Base-by-base conservation (phyloP, 2,888 invertebrate genomes). In the Scelioninae gen. 1 region DNA sequence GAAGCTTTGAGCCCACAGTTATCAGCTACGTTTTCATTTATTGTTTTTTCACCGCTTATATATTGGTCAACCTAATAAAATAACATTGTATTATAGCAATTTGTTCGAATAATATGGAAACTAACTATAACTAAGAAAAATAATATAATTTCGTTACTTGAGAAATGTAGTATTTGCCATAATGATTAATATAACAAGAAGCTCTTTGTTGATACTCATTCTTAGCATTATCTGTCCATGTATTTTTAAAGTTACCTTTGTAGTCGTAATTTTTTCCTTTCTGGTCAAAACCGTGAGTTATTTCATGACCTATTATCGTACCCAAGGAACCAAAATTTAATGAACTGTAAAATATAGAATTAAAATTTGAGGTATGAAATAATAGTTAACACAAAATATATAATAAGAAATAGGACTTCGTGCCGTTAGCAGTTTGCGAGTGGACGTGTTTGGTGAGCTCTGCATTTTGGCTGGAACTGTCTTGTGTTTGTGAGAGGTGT, bases 181-280 rank as follows among this genome's bases (percentile, higher is more conserved):
- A 98, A 90, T 98, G 98, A 40, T 96, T 94, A n/a, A 98, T 93
- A 89, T 98, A 97, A 90, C 98, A 98, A 81, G 95, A 93, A 0
- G 96, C 95, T 88, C 95, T 95, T 84, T 45, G n/a, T 4, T 51
- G 1, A 32, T 81, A 81, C 11, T 31, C 0, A 11, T 16, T 0
- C 7, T 56, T 49, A 10, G 29, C 47, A 5, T 29, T 8, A 4
- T 34, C 4, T 1, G 69, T 56, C 75, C 81, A 81, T 4, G 75
- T 81, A 13, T 58, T 51, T 13, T 60, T 76, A 8, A 15, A 69
- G 23, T 76, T 10, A 0, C 81, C 81, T 32, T 76, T 71, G 23
- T 49, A 16, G 40, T 76, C 66, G 10, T 13, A 76, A 0, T 23
- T 10, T n/a, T 66, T 82, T 15, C 82, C 82, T 7, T 1, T 8